Base-by-base conservation (phyloP, 2,888 invertebrate species). In the Calliopum simillimum region DNA sequence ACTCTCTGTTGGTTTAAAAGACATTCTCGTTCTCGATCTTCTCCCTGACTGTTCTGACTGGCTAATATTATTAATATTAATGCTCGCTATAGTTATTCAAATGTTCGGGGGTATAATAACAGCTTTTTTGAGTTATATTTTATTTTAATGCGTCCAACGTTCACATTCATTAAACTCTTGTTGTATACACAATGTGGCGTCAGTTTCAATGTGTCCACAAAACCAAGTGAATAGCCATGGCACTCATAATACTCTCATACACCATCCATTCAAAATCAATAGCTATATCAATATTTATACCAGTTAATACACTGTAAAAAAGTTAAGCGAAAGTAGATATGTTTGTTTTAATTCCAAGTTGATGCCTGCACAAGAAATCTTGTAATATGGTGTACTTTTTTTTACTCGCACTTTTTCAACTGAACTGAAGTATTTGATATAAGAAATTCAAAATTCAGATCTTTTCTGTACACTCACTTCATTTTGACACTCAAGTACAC, bases 31-130 rank as follows among this genome's bases (percentile, higher is more conserved):
- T n/a, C n/a, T n/a, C n/a, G n/a, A 33, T 33, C 8, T 33, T 33
- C 8, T 33, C 8, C 33, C 33, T 78, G 81, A 79, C 80, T 82
- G 81, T 82, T 81, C 80, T 81, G n/a, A n/a, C 33, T 33, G 33
- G 33, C 8, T 33, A 8, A 8, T 81, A 82, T 82, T 82, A 82
- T 80, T 67, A 82, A 81, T 81, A 81, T 81, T 81, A 81, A 81
- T 81, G 80, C 78, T 76, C 79, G 80, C 80, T 81, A 80, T 82
- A 81, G 78, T 81, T 82, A 82, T 82, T 82, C 82, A 82, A 82
- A 79, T 71, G 69, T 59, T 67, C 58, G 58, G 14, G 58, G 14
- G 41, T 23, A 65, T 55, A 55, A 65, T 53, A 65, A 65, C 65
- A 43, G 65, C 41, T 55, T 21, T n/a, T 33, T 56, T 65, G 51